These are phyloP conservation scores for Eulemur albifrons DNA, from an alignment of 2,797 vertebrate genomes.

Conservation along the genomic window DNA sequence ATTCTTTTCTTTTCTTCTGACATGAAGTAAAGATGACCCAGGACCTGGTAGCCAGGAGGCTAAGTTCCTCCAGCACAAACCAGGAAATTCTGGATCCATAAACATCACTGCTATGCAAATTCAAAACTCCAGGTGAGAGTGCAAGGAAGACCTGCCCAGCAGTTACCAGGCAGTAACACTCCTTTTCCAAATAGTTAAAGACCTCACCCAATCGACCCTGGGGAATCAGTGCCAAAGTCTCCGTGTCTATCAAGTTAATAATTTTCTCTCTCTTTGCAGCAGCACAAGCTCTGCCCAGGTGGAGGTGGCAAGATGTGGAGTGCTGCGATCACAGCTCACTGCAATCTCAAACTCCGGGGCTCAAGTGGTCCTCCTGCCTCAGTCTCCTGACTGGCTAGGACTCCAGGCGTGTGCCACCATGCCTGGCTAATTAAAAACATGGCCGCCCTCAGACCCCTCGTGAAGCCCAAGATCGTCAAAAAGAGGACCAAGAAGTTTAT, in stretches of 20 bases:
- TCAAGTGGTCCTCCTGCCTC: too few relatives aligned
- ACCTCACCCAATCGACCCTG: not conserved
- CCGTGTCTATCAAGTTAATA: not conserved
- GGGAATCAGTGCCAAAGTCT: not conserved
- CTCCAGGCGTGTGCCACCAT: too few relatives aligned
- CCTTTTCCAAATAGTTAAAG: not conserved
- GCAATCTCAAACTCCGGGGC: too few relatives aligned
- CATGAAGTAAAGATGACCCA: not conserved
- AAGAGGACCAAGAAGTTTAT: too few relatives aligned
- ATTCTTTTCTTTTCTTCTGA: not conserved
- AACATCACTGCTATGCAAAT: not conserved
- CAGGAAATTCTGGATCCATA: not conserved
- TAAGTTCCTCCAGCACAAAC: not conserved
- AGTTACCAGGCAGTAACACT: not conserved
- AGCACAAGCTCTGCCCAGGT: not conserved
- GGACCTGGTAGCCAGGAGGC: too few relatives aligned
- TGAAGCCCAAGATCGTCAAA: too few relatives aligned
- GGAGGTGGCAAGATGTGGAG: not conserved
- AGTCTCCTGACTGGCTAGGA: too few relatives aligned
- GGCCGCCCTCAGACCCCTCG: too few relatives aligned
- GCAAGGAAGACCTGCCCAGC: not conserved
- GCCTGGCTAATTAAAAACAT: too few relatives aligned
- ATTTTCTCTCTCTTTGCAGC: not conserved
- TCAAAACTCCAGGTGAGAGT: not conserved
- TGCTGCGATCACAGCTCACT: too few relatives aligned